A percentile compares a stretch with the other conserved stretches of the same genome.
These are phyloP conservation scores for Galaxea fascicularis DNA, from an alignment of 92 coral and sea anemone genomes.

Conservation along the genomic window DNA sequence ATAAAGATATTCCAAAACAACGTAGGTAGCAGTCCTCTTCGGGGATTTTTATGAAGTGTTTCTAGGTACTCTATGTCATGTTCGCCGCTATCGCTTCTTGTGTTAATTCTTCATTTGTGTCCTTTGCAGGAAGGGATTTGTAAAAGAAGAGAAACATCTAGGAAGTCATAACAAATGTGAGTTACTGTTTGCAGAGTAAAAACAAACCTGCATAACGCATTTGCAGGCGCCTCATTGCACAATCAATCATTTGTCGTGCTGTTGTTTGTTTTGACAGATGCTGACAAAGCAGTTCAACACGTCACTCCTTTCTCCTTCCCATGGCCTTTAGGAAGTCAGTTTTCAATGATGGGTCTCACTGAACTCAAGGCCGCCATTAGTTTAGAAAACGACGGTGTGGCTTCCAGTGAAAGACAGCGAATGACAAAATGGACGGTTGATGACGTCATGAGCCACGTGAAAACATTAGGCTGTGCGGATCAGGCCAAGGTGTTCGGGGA, in stretches of 20 bases:
- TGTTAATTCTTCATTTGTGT: background rate
- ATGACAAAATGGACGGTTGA: slow-evolving; percentile 90
- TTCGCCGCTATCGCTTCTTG: no score
- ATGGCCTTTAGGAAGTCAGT: slow-evolving; percentile 63
- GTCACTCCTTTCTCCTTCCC: slow-evolving; percentile 63
- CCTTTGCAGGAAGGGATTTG: slow-evolving; percentile 19
- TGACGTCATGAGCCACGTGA: slow-evolving; percentile 94
- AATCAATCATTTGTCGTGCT: no score
- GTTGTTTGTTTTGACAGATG: slow-evolving; percentile 33
- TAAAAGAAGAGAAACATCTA: slow-evolving; percentile 38
- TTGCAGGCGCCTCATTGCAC: no score
- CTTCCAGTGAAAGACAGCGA: slow-evolving; percentile 91
- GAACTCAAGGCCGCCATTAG: slow-evolving; percentile 56
- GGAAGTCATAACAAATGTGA: slow-evolving; percentile 35
- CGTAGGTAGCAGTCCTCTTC: no score
- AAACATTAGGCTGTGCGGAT: slow-evolving; percentile 85
- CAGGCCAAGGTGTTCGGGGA: slow-evolving; percentile 94
- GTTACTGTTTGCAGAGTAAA: background rate
- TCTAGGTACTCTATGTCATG: background rate
- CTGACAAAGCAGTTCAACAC: slow-evolving; percentile 76
- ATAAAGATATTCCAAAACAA: no score
- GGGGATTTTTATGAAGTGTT: no score
- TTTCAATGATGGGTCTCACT: slow-evolving; percentile 52
- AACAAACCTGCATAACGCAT: no score
- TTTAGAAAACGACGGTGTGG: slow-evolving; percentile 74